Conservation (phyloP, 2,113 vertebrate genomes). For the Bettongia penicillata region DNA sequence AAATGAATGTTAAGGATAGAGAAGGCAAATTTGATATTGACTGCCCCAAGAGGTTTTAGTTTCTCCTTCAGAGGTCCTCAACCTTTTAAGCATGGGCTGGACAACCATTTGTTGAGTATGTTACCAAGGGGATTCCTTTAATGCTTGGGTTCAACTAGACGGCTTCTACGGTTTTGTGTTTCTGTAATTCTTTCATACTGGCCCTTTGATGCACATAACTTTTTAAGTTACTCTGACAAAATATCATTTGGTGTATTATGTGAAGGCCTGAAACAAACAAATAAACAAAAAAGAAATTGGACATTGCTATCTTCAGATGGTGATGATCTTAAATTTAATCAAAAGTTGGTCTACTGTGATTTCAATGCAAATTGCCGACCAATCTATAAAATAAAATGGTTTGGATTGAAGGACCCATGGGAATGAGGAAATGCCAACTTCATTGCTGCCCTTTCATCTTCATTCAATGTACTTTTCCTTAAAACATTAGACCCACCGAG, state of each 20-base stretch:
- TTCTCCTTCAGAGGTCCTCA: not conserved
- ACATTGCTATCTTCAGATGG: not conserved
- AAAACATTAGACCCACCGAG: not conserved
- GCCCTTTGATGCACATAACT: not conserved
- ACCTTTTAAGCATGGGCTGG: not conserved
- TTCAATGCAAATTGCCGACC: constrained; percentile 16
- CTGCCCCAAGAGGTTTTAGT: not conserved
- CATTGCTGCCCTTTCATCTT: not conserved
- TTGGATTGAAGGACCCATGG: not conserved
- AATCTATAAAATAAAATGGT: not conserved
- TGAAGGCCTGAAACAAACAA: not conserved
- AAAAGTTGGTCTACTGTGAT: not conserved
- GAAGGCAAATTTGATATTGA: not conserved
- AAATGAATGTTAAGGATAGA: not conserved
- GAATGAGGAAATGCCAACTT: not conserved
- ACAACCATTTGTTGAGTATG: not conserved
- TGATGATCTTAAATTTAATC: not conserved
- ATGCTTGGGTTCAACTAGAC: not conserved
- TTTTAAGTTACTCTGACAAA: not conserved
- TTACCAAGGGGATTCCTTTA: not conserved
- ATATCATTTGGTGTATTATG: not conserved
- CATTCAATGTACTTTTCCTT: not conserved
- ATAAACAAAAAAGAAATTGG: not conserved
- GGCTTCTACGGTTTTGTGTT: not conserved
- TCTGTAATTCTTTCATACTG: not conserved